Evolutionary conservation across 2,888 invertebrate species (phyloP), one percentile per base, ranked within the genome.

Genomic region (Augiades crinisus): DNA sequence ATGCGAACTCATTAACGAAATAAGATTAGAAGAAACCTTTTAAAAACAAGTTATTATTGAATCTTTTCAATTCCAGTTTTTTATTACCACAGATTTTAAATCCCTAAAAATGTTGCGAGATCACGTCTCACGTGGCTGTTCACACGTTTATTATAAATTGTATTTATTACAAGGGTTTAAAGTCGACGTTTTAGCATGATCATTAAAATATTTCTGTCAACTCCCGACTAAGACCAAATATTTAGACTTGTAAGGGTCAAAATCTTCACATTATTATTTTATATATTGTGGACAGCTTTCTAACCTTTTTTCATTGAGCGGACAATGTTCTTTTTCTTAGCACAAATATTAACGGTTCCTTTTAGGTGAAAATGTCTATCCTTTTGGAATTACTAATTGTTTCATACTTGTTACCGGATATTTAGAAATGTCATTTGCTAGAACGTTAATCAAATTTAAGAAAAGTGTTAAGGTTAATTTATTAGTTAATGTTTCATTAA

Each of bases 91-190:
- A 10, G n/a, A 27, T n/a, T 5, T 24, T 13, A 47, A 54, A 58
- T 55, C 55, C 58, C 33, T 33, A 5, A 21, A 31, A 36, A 36
- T 40, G 16, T 33, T 40, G 53, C 50, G 31, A 53, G 30, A 44
- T 54, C 56, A 55, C 60, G 58, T 47, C 1, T 5, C 7, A 12
- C 13, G 5, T 4, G 36, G 1, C 10, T n/a, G n/a, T 22, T 43
- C 43, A 13, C 43, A 31, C 43, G 43, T 17, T 19, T 17, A 12
- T 43, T 43, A 27, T 5, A 27, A 30, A 14, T 1, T 5, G 1
- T 41, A 41, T 34, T 16, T 16, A 34, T 13, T n/a, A n/a, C n/a
- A 34, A 27, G 27, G 10, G 27, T 16, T 41, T 22, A n/a, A 41
- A n/a, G n/a, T 41, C n/a, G 16, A 30, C 30, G 17, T 19, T 43